Conservation (phyloP, 1,140 invertebrate species). For the Metopolophium dirhodum region DNA sequence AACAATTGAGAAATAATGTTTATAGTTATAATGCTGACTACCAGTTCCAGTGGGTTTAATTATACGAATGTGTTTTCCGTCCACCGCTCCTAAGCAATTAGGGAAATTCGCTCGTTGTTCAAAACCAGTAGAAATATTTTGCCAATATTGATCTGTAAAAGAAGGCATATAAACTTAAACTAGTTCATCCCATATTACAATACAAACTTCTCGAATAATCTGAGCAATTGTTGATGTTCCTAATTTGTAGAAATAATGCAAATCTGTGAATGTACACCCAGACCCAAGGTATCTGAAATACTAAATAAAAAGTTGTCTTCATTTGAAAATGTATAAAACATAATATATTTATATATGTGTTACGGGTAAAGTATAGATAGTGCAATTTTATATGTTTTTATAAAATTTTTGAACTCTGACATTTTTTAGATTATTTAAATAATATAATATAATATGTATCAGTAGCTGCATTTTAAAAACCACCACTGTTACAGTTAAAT, state of each 20-base stretch:
- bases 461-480: too few species aligned
- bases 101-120: conserved; percentile 28
- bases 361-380: neutral
- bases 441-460: conserved; percentile 1
- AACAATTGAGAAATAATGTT: conserved; percentile 57
- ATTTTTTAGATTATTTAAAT: conserved; percentile 6
- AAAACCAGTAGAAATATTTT: conserved; percentile 38
- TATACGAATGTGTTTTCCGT: conserved; percentile 48
- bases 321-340: neutral
- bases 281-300: conserved; percentile 59
- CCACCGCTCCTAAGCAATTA: conserved; percentile 11
- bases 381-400: neutral
- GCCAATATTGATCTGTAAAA: conserved; percentile 58
- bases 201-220: conserved; percentile 59
- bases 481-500: too few species aligned
- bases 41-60: conserved; percentile 50
- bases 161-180: conserved; percentile 55
- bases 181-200: conserved; percentile 58
- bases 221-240: conserved; percentile 60
- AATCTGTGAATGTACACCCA: conserved; percentile 59
- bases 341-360: neutral
- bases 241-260: conserved; percentile 59
- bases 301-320: neutral
- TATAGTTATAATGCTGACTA: conserved; percentile 58
- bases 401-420: neutral